Conservation (phyloP, 2,888 invertebrate species). For the Timema cristinae region DNA sequence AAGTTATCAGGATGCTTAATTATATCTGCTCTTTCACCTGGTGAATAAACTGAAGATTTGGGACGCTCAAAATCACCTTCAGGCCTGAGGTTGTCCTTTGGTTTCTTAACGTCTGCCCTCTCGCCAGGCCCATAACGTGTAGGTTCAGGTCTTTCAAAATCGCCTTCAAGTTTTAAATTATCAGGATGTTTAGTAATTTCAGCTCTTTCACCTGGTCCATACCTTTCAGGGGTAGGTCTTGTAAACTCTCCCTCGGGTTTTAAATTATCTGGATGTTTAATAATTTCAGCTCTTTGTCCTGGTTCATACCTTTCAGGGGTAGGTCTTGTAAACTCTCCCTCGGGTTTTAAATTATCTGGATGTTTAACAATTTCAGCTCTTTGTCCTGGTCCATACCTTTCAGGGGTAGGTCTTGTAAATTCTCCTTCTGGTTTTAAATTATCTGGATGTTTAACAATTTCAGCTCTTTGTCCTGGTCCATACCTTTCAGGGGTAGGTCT, state of each 20-base stretch:
- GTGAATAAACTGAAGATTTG: conserved; percentile 44
- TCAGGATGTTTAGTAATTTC: no score
- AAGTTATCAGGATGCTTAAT: no score
- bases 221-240: no score
- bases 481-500: conserved; percentile 12
- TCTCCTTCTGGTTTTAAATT: conserved; percentile 49
- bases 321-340: conserved; percentile 40
- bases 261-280: no score
- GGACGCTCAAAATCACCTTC: no score
- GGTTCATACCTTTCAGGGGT: conserved; percentile 23
- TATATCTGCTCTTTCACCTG: conserved; percentile 50
- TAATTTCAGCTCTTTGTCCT: not conserved
- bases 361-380: conserved; percentile 45
- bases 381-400: conserved; percentile 42
- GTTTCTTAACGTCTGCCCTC: no score
- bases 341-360: conserved; percentile 45
- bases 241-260: no score
- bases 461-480: conserved; percentile 43
- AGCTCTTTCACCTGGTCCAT: no score
- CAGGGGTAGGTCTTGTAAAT: conserved; percentile 47
- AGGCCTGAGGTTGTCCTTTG: no score
- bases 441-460: conserved; percentile 41
- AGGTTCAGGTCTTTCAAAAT: no score
- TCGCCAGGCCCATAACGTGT: no score
- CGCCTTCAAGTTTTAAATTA: no score